These are phyloP conservation scores for Sicus ferrugineus DNA, from an alignment of 2,888 invertebrate species.

Conservation along the genomic window DNA sequence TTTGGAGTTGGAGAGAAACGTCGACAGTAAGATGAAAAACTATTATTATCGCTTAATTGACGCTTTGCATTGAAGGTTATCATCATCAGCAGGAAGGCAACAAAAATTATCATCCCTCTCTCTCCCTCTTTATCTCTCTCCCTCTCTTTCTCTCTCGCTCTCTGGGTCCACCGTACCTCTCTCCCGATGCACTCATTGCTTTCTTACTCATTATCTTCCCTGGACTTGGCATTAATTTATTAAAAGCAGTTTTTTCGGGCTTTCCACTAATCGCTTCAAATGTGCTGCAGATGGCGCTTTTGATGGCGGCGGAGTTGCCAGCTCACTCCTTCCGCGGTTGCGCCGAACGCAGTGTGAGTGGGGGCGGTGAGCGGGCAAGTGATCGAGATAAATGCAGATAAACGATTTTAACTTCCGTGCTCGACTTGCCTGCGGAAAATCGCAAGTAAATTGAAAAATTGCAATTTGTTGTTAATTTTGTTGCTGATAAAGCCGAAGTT, in stretches of 20 bases:
- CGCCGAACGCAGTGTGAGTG: not conserved
- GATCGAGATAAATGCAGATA: constrained; percentile 12
- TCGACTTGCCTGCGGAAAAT: constrained; percentile 23
- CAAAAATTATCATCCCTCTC: not conserved
- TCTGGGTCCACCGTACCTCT: not conserved
- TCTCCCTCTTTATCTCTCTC: not conserved
- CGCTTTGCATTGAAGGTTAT: constrained; percentile 28
- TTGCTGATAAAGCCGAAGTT: constrained; percentile 7
- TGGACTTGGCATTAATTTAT: constrained; percentile 26
- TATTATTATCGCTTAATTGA: constrained; percentile 37
- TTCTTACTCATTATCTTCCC: constrained; percentile 10
- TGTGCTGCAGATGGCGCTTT: constrained; percentile 26
- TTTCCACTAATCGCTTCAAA: constrained; percentile 14
- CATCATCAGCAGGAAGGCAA: constrained; percentile 3
- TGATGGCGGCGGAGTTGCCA: constrained; percentile 11
- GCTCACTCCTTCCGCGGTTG: constrained; percentile 1
- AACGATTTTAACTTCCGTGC: constrained; percentile 30
- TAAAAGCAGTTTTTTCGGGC: constrained; percentile 8
- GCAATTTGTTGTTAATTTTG: constrained; percentile 9
- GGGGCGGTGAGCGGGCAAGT: not conserved
- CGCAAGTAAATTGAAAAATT: constrained; percentile 26
- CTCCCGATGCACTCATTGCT: constrained; percentile 20
- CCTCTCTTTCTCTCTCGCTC: not conserved
- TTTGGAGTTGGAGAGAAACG: not conserved
- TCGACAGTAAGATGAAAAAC: constrained; percentile 31